Evolutionary conservation across 2,113 vertebrate genomes (phyloP), one percentile per base, ranked within the genome.

Genomic region (Myiopsitta monachus): DNA sequence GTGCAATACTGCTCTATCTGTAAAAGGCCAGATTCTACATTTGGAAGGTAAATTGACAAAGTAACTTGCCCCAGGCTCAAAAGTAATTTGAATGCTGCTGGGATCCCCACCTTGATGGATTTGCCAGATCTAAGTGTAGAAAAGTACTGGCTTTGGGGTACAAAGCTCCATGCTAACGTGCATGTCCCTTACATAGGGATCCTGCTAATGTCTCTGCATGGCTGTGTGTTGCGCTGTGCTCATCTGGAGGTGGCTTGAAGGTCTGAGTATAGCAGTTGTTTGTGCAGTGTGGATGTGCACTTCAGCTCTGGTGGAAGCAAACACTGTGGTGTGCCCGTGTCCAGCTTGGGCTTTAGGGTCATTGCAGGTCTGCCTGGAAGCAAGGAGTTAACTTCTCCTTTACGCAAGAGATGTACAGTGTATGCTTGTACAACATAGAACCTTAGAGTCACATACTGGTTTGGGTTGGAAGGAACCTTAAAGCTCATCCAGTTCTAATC

Each of bases 121-220:
- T 75, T 85, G 18, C 8, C 18, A 49, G 31, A 63, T 31, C 13
- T 31, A 17, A 51, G 51, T 57, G 28, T 14, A 49, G 22, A 67
- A 79, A n/a, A 79, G 24, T n/a, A 7, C 24, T 22, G 41, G 17
- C 8, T 78, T 28, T 52, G 55, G 5, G 5, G 7, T 63, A 72
- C 1, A 1, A 83, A 75, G 23, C 28, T 39, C 31, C 21, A 24
- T 2, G 2, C 30, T 39, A 39, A 68, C 23, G 33, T 46, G 54
- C 10, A 24, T 23, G 4, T 39, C 11, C 49, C 17, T 39, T 38
- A 16, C 0, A 0, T 2, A 30, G 47, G 18, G 39, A 57, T 18
- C 18, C 21, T 7, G 7, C 18, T 31, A 28, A 39, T 46, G 47
- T 54, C 51, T 70, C 57, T 33, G 33, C 0, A 0, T 30, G 33